Conservation (phyloP, 2,797 vertebrate species). For the Paratrypauchen microcephalus region DNA sequence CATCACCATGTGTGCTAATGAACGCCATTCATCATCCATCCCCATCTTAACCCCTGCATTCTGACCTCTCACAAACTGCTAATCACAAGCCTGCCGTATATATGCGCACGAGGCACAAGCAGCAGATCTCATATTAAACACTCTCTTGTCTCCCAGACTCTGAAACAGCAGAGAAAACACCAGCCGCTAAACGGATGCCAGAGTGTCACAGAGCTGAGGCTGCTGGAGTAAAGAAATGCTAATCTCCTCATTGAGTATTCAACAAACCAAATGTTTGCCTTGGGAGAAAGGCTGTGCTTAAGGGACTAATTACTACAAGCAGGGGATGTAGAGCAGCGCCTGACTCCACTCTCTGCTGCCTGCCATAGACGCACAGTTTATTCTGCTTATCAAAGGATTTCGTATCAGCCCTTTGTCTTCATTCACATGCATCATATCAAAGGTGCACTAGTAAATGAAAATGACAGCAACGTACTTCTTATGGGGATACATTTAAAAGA, state of each 20-base stretch:
- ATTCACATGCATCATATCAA: slow-evolving; percentile 15
- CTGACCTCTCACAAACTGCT: slow-evolving; percentile 65
- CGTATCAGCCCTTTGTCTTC: slow-evolving; percentile 20
- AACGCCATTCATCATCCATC: slow-evolving; percentile 76
- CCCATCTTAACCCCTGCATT: slow-evolving; percentile 87
- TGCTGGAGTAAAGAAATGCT: slow-evolving; percentile 69
- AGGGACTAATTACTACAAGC: slow-evolving; percentile 73
- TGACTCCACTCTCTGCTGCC: slow-evolving; percentile 38
- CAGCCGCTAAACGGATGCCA: slow-evolving; percentile 18
- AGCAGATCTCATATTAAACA: slow-evolving; percentile 68
- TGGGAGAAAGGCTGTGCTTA: slow-evolving; percentile 62
- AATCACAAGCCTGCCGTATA: slow-evolving; percentile 49
- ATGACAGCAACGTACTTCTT: background rate
- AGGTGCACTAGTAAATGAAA: slow-evolving; percentile 8
- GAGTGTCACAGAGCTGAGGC: slow-evolving; percentile 24
- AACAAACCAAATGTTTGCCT: slow-evolving; percentile 76
- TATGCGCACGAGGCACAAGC: slow-evolving; percentile 42
- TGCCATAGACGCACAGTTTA: slow-evolving; percentile 28
- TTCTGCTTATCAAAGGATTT: slow-evolving; percentile 21
- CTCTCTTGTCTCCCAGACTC: slow-evolving; percentile 54
- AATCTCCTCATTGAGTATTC: slow-evolving; percentile 75
- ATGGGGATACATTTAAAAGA: background rate
- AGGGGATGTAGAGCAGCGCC: slow-evolving; percentile 52
- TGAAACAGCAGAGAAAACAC: slow-evolving; percentile 49
- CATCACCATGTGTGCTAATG: slow-evolving; percentile 62